These are phyloP conservation scores for Hyles lineata DNA, from an alignment of 2,888 invertebrate genomes.

Conservation along the genomic window DNA sequence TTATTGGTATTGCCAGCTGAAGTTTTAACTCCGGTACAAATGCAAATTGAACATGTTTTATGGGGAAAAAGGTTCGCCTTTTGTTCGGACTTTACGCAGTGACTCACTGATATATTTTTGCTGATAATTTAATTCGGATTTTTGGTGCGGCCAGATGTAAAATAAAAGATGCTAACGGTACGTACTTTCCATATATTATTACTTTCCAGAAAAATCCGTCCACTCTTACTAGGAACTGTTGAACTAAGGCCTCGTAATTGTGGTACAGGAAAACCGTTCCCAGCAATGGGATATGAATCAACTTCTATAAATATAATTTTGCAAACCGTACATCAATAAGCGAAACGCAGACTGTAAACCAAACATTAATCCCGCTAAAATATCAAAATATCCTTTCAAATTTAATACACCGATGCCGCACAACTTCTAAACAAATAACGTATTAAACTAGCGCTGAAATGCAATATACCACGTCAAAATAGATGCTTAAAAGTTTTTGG, in stretches of 20 bases:
- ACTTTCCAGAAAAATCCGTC: background rate
- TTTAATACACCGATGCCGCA: conserved; percentile 1
- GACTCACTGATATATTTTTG: conserved; percentile 8
- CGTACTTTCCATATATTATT: background rate
- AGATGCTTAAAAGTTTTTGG: conserved; percentile 79
- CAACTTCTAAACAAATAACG: conserved; percentile 72
- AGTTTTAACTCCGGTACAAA: conserved; percentile 30
- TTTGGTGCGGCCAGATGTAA: background rate
- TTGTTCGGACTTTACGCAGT: conserved; percentile 14
- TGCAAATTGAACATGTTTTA: conserved; percentile 35
- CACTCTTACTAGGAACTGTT: background rate
- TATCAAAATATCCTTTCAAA: background rate
- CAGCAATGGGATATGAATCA: too few species aligned
- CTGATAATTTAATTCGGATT: background rate
- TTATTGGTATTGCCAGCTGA: conserved; percentile 50
- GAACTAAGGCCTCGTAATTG: background rate
- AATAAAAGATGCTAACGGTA: background rate
- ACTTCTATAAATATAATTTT: too few species aligned
- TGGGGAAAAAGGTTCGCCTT: conserved; percentile 18
- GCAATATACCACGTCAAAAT: conserved; percentile 78
- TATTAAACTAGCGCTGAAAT: conserved; percentile 75
- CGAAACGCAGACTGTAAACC: too few species aligned
- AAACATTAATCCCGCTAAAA: background rate
- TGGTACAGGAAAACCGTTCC: background rate
- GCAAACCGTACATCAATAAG: too few species aligned